Base-by-base conservation (phyloP, 2,797 vertebrate genomes). In the Paratrypauchen microcephalus region DNA sequence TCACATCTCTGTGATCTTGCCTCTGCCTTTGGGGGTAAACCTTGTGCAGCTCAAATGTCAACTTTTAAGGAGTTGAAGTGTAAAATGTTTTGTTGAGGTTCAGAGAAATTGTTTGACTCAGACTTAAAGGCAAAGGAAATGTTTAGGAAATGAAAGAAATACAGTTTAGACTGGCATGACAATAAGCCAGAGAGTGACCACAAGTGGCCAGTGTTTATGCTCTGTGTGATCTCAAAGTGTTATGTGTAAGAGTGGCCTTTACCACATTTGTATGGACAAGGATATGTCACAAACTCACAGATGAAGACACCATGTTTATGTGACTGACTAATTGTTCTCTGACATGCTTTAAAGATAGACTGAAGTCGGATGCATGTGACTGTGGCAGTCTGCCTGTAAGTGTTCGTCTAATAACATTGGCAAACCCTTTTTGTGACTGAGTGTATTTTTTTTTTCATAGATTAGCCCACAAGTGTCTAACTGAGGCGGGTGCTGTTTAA, bases 401-500 rank as follows among this genome's bases (percentile, higher is more conserved):
- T 32, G 36, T 45, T 23, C 4, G 45, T 16, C 24, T 64, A 47
- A 24, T 48, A 48, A 15, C 23, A 64, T 11, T 24, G 26, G 45
- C 7, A 48, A 47, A 24, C 47, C 6, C 45, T 24, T 13, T 30
- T 11, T 54, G 18, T 32, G 18, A 19, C 15, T 52, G 24, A 50
- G 15, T 48, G 26, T 47, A 60, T 60, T 32, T 78, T 85, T 85
- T 73, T 74, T 72, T 78, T 82, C 79, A 86, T 81, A 87, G 41
- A 45, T 91, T 83, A 86, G 69, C 72, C 79, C 70, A 80, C 77
- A 82, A 80, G 75, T 84, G 87, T 83, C 76, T 85, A 75, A 83
- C 77, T 85, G 78, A 83, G 84, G 71, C 73, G 65, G 78, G 69
- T 79, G 64, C 77, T 83, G 80, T 84, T 88, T 77, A 85, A 89